Evolutionary conservation across 2,888 invertebrate genomes (phyloP), one percentile per base, ranked within the genome.

Genomic region (Thera obeliscata): DNA sequence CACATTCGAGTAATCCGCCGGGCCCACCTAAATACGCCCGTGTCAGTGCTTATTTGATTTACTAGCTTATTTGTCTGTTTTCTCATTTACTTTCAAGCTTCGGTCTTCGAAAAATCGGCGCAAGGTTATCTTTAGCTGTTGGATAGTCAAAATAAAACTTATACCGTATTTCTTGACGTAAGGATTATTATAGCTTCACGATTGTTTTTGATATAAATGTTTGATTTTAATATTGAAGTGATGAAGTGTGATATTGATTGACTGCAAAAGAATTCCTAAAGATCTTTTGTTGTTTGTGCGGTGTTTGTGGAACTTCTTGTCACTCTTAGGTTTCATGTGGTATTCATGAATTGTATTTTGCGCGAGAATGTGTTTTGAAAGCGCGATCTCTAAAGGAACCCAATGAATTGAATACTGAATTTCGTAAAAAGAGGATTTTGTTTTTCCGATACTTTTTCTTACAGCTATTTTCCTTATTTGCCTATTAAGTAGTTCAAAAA

Each of bases 281-380:
- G 33, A 8, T 9, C 2, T 8, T 33, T 2, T 33, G 9, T 33
- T 52, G 22, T 33, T 52, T 33, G 7, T 12, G n/a, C 22, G 52
- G 33, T 33, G 33, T 52, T 52, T 33, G 33, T 33, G 33, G 33
- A 52, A 33, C 9, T 33, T 52, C 4, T 33, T 52, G 8, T 52
- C 52, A 8, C 33, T 52, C 33, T 36, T 38, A 46, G 63, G 33
- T 57, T 64, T 57, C 57, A 63, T 64, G 57, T 43, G 35, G 43
- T 57, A 64, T 66, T 58, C 66, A 66, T 66, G 56, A 61, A 57
- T 61, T 54, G 52, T 57, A 46, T 58, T 66, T 66, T 55, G 59
- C n/a, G 36, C n/a, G 35, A 43, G 49, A 66, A 66, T 55, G 58
- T 58, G 57, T 66, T 66, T 66, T n/a, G 12, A 49, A 58, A 58